Evolutionary conservation across 2,888 invertebrate species (phyloP), one percentile per base, ranked within the genome.

Genomic region (Brenthis hecate): DNA sequence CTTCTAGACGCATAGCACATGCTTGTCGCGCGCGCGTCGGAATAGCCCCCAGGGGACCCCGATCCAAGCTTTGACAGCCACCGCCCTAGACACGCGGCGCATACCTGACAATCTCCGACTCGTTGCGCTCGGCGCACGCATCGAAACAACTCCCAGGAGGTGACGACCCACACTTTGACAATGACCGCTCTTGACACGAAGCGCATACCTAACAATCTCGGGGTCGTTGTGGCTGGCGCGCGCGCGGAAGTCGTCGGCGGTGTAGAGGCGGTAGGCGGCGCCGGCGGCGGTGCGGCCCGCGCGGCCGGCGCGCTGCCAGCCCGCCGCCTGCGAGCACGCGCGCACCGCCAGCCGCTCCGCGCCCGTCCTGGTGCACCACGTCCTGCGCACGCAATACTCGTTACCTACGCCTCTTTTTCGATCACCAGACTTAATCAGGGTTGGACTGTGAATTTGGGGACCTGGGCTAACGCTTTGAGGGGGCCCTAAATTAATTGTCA

Each of bases 281-380:
- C 99, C 99, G 68, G 96, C 94, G 3, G 95, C 94, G 81, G 98
- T 97, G 69, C 99, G 94, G 23, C 98, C 99, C 13, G 98, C 98
- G 75, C 99, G 94, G 0, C 99, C 99, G 13, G 97, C 95, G 75
- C 99, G 94, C 91, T 99, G 99, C 96, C 97, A 96, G 13, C 97
- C 97, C 88, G 99, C 98, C 48, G 98, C 98, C 87, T 97, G 96
- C 23, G 99, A 97, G 77, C 98, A 95, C 77, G 95, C 93, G 72
- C 96, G 95, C 48, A 98, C 96, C 80, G 95, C 95, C 70, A 99
- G 89, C 36, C 96, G 91, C 86, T 99, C 98, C 73, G 98, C 93
- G 5, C 98, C 97, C 28, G 96, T 97, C 28, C 93, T 91, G 0
- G 97, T 95, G 81, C 97, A 96, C 91, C 96, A 98, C 6, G 96